These are phyloP conservation scores for Cebidichthys violaceus DNA, from an alignment of 2,113 vertebrate genomes.

Conservation along the genomic window DNA sequence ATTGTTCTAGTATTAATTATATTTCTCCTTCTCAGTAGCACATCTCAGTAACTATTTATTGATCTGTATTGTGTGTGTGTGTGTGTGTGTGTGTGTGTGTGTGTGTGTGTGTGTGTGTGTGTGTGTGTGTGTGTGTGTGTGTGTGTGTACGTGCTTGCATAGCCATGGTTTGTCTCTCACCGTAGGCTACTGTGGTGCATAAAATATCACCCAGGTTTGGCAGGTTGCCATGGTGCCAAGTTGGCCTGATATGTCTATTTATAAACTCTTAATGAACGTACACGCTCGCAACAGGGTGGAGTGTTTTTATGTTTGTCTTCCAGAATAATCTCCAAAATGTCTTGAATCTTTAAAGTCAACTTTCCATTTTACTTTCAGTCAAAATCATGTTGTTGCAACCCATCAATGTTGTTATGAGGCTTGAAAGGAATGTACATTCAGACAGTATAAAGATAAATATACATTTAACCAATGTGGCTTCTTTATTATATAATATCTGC, in stretches of 20 bases:
- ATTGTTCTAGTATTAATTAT: neutral
- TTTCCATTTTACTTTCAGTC: neutral
- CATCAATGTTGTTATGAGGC: slow-evolving; percentile 22
- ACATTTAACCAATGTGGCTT: slow-evolving; percentile 41
- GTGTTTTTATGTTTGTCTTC: neutral
- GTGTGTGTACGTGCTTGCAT: neutral
- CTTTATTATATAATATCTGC: slow-evolving; percentile 57
- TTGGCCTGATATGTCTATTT: slow-evolving; percentile 20
- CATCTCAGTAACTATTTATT: neutral
- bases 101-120: neutral
- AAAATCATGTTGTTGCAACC: neutral
- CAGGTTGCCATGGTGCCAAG: neutral
- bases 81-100: neutral
- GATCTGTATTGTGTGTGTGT: neutral
- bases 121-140: neutral
- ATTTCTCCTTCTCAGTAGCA: neutral
- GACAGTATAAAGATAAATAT: slow-evolving; percentile 44
- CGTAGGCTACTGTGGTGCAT: neutral
- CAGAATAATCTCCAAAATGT: neutral
- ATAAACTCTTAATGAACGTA: slow-evolving; percentile 8
- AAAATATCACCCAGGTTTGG: slow-evolving; percentile 11
- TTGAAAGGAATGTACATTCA: slow-evolving; percentile 20
- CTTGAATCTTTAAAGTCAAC: neutral
- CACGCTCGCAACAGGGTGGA: neutral
- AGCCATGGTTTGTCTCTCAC: neutral